Base-by-base conservation (phyloP, 2,888 invertebrate genomes). In the Megalurothrips usitatus region DNA sequence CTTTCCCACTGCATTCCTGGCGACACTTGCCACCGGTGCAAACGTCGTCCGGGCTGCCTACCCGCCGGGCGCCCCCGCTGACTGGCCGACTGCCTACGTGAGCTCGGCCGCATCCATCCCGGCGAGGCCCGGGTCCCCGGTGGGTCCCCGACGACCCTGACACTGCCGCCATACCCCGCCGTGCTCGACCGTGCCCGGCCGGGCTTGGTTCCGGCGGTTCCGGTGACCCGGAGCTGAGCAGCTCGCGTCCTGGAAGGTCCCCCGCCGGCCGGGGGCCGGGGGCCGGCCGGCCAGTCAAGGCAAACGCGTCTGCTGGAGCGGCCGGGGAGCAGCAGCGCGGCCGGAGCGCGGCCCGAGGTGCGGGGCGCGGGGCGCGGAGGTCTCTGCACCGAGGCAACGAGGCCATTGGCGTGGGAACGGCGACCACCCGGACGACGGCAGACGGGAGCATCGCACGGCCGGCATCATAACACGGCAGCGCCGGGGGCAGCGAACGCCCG, bases 381-480 rank as follows among this genome's bases (percentile, higher is more conserved):
- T 75, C 68, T 26, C 26, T 75, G 68, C 68, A 75, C 68, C 68
- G 68, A 43, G 34, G 68, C 68, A 75, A 75, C 68, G 68, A 75
- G 68, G 68, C 68, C 68, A 75, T 23, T 75, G 68, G 26, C 68
- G 68, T 75, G 68, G 68, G 68, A 75, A 75, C 12, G 26, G 68
- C 68, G 68, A 26, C 68, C 68, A 75, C 68, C 68, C 68, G 4
- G 68, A 26, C 68, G 68, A 43, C 9, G 68, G 68, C n/a, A 11
- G 23, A 23, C 52, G 34, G 34, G 26, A 12, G 68, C 68, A 75
- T 26, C 68, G 68, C 68, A 26, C 68, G 11, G 17, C 0, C 52
- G 52, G 52, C 52, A 58, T n/a, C 58, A 43, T 43, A 43, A 43
- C 34, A 43, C 34, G 34, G 34, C 34, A 43, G 34, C 34, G 6